Evolutionary conservation across 2,888 invertebrate species (phyloP), one percentile per base, ranked within the genome.

Genomic region (Hemaris fuciformis): DNA sequence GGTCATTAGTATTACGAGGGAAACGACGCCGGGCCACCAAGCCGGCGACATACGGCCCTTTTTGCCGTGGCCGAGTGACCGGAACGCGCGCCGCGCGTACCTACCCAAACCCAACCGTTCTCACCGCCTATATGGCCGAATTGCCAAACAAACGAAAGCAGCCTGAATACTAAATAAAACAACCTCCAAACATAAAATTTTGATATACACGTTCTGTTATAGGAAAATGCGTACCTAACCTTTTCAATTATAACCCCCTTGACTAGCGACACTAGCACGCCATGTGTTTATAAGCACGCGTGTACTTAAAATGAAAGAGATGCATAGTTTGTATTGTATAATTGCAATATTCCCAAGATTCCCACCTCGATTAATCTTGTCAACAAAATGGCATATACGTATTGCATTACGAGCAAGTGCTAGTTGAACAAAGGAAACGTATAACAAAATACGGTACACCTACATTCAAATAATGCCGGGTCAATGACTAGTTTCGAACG

Each of bases 381-480:
- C 41, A 60, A 53, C 38, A 60, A 38, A 42, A 60, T 38, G 13
- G 22, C 31, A 59, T 20, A 60, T 63, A 66, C 61, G 53, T 66
- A 57, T n/a, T 57, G 60, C 60, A 59, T 45, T 63, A 65, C 66
- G 67, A 69, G 67, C 67, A 67, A 68, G 64, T 72, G 76, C 66
- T 74, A 62, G 64, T 72, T 74, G 76, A 86, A 88, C 86, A 89
- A 88, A 88, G 84, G 77, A 84, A 81, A 77, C 75, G 66, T 76
- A 70, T 72, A 73, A 69, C 75, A 79, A 73, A 62, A 71, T 70
- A 77, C 69, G 76, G 75, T 77, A 87, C 84, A 85, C 85, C 81
- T 85, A 85, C 85, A 85, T 82, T 80, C 84, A 85, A 89, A 89
- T 85, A 85, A 81, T 77, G 84, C 89, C 88, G 87, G 89, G 90